Conservation (phyloP, 2,797 vertebrate genomes). For the Neosilurus hyrtlii region DNA sequence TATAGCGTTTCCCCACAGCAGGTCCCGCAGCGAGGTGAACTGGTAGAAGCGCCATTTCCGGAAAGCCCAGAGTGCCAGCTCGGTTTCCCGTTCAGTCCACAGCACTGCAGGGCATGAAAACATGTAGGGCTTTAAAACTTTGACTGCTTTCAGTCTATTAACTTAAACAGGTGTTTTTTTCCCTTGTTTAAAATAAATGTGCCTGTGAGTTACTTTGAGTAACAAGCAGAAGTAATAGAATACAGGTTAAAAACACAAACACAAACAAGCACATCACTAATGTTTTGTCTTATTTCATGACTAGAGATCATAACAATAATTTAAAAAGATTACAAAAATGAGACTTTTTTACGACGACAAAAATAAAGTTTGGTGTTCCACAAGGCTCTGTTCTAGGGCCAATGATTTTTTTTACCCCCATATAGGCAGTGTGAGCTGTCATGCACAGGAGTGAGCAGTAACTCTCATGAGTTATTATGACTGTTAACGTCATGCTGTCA, state of each 20-base stretch:
- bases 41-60: constrained; percentile 98
- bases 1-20: constrained; percentile 95
- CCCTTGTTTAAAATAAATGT: neutral
- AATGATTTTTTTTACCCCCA: too few relatives aligned
- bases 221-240: neutral
- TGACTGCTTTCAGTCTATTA: neutral
- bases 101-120: constrained; percentile 72
- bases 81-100: constrained; percentile 88
- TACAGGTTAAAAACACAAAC: too few relatives aligned
- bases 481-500: too few relatives aligned
- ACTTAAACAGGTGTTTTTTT: neutral
- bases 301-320: neutral
- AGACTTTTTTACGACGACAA: neutral
- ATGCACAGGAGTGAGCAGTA: too few relatives aligned
- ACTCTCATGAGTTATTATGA: too few relatives aligned
- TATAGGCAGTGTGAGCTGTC: too few relatives aligned
- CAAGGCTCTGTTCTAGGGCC: neutral
- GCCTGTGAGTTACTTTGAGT: too few relatives aligned
- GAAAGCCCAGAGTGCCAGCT: constrained; percentile 93
- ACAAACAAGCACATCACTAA: neutral
- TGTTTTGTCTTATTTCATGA: neutral
- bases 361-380: neutral
- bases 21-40: constrained; percentile 94
- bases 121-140: neutral
- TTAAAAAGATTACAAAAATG: neutral